These are phyloP conservation scores for Crioceris asparagi DNA, from an alignment of 2,888 invertebrate genomes.

Conservation along the genomic window DNA sequence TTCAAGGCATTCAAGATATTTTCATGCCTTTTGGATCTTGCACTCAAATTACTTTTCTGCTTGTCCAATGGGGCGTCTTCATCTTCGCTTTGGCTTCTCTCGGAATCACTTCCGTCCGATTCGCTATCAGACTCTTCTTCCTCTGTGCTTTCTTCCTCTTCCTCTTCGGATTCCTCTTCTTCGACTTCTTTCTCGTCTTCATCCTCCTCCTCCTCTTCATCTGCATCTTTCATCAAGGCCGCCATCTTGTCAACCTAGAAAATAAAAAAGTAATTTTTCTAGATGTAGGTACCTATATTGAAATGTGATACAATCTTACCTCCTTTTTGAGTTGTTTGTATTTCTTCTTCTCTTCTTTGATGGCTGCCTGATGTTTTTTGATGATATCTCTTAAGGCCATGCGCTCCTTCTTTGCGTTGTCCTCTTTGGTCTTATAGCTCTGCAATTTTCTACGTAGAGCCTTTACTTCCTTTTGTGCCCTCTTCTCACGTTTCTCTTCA, in stretches of 20 bases:
- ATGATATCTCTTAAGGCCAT: conserved; percentile 67
- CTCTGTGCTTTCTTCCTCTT: conserved; percentile 52
- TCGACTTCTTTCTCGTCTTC: conserved; percentile 49
- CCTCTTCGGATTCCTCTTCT: conserved; percentile 42
- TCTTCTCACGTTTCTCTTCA: conserved; percentile 48
- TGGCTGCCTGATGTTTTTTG: conserved; percentile 66
- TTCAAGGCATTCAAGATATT: conserved; percentile 67
- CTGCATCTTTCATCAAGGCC: conserved; percentile 70
- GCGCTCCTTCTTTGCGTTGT: conserved; percentile 67
- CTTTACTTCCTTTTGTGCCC: conserved; percentile 58
- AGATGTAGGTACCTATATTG: background rate
- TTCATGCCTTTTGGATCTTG: conserved; percentile 64
- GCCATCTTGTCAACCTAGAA: conserved; percentile 79
- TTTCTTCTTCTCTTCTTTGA: conserved; percentile 72
- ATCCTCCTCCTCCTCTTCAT: conserved; percentile 54
- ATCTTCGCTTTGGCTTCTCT: conserved; percentile 42
- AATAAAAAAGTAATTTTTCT: background rate
- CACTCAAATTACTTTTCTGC: conserved; percentile 54
- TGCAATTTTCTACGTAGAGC: conserved; percentile 45
- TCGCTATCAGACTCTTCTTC: conserved; percentile 55
- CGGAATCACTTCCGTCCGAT: conserved; percentile 55
- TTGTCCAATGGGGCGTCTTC: conserved; percentile 57
- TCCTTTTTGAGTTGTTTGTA: conserved; percentile 76
- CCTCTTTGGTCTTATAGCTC: conserved; percentile 52
- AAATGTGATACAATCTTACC: conserved; percentile 39